phyloP scores from a whole-genome alignment of 2,113 vertebrate species.

The Helogale parvula region DNA sequence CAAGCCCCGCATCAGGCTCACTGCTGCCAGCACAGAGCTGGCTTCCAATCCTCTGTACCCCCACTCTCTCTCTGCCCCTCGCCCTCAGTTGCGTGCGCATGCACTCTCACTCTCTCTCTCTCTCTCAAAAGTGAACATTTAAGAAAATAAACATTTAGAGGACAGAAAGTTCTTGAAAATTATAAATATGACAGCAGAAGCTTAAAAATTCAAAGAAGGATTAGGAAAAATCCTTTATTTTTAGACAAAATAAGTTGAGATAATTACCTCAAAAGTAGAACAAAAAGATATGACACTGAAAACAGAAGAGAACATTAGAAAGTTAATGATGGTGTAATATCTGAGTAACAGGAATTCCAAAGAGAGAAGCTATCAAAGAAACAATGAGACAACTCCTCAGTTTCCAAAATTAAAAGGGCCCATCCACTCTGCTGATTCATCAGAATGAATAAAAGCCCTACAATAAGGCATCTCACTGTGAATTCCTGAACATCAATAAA shows the following conservation, averaged over 20 bases:
- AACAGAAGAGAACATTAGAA: not conserved
- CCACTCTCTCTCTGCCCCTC: too few relatives aligned
- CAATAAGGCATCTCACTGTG: not conserved
- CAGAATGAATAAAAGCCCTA: not conserved
- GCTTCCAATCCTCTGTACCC: too few relatives aligned
- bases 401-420: not conserved
- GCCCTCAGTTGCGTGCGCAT: too few relatives aligned
- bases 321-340: not conserved
- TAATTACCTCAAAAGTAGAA: not conserved
- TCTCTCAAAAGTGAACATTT: too few relatives aligned
- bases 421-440: not conserved
- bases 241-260: slow-evolving; percentile 27
- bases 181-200: slow-evolving; percentile 2
- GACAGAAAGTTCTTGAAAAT: not conserved
- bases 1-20: too few relatives aligned
- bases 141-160: not conserved
- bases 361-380: not conserved
- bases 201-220: not conserved
- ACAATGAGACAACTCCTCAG: not conserved
- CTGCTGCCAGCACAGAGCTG: too few relatives aligned
- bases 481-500: not conserved
- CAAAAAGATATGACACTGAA: not conserved
- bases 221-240: not conserved
- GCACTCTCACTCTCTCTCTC: too few relatives aligned
- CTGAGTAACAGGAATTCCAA: not conserved